phyloP scores from a whole-genome alignment of 2,797 vertebrate species.

The Petrocephalus schoutedeni region DNA sequence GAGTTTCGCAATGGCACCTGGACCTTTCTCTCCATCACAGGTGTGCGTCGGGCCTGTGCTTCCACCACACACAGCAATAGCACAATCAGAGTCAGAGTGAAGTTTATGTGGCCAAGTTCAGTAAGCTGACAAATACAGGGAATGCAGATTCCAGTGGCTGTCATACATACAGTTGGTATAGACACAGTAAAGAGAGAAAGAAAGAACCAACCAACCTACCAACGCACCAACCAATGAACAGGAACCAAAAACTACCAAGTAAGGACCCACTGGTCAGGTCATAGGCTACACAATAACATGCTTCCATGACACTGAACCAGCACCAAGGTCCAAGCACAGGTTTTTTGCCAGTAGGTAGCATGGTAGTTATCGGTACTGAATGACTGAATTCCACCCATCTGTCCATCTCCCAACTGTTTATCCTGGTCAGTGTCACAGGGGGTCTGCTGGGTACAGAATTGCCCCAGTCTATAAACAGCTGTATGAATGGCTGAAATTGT shows the following conservation, averaged over 20 bases:
- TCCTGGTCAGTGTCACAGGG: background rate
- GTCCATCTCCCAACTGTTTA: background rate
- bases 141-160: background rate
- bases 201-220: background rate
- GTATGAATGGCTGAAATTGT: background rate
- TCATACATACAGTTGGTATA: background rate
- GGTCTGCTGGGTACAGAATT: background rate
- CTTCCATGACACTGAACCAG: too few relatives aligned
- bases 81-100: background rate
- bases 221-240: too few relatives aligned
- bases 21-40: conserved; percentile 90
- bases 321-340: too few relatives aligned
- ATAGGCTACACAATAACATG: too few relatives aligned
- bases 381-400: background rate
- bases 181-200: background rate
- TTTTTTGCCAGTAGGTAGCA: background rate
- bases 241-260: background rate
- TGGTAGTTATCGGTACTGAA: background rate
- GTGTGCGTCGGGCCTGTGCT: conserved; percentile 50
- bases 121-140: background rate
- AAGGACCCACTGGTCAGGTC: background rate
- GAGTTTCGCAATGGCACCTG: conserved; percentile 90
- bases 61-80: background rate
- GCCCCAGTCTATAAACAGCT: background rate
- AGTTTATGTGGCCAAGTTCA: background rate